Evolutionary conservation across 2,888 invertebrate species (phyloP).

Genomic region (Lepidochrysops patricia): DNA sequence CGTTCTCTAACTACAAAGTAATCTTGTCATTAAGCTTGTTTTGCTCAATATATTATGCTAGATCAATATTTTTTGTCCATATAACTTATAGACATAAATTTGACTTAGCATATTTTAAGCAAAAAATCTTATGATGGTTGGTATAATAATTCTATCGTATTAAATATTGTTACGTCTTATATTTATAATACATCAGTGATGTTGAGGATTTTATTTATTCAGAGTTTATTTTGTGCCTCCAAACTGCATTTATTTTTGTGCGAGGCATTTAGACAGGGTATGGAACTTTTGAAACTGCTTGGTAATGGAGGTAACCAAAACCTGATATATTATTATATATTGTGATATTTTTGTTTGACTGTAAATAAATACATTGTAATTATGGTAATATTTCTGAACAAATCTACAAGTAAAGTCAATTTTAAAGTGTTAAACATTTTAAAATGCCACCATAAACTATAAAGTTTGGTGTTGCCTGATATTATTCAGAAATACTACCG

Average conservation of each 20-base stretch:
- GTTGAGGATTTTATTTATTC: constrained; percentile 27
- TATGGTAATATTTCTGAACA: constrained; percentile 2
- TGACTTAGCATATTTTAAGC: too few species aligned
- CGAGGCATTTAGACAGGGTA: constrained; percentile 69
- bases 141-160: too few species aligned
- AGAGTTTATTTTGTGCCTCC: constrained; percentile 27
- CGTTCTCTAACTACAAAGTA: too few species aligned
- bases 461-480: background rate
- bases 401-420: background rate
- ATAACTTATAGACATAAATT: too few species aligned
- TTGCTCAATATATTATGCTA: too few species aligned
- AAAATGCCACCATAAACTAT: background rate
- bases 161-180: background rate
- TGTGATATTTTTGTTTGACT: background rate
- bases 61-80: too few species aligned
- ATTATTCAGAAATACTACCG: constrained; percentile 3
- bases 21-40: too few species aligned
- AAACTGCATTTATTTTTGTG: constrained; percentile 46
- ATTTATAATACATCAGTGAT: constrained; percentile 12
- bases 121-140: too few species aligned
- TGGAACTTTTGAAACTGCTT: constrained; percentile 24
- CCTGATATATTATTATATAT: background rate
- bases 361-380: background rate
- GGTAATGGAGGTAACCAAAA: background rate
- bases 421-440: background rate